These are phyloP conservation scores for Nyctereutes procyonoides DNA, from an alignment of 2,113 vertebrate species.

Conservation along the genomic window DNA sequence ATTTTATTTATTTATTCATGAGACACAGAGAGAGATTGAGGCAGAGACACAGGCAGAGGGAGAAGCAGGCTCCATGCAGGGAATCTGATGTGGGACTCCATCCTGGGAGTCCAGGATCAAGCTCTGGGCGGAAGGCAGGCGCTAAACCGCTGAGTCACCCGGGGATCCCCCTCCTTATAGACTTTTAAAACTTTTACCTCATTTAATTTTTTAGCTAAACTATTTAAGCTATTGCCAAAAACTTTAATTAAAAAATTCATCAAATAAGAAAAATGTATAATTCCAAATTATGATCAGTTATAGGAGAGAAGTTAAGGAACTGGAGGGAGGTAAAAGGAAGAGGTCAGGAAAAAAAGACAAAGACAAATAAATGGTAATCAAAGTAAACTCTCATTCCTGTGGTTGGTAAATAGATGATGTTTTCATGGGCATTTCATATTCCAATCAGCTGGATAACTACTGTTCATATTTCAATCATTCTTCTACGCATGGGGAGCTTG, in stretches of 20 bases:
- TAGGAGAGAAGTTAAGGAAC: not conserved
- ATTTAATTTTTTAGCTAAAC: not conserved
- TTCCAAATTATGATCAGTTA: slow-evolving; percentile 50
- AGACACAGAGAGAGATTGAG: no score
- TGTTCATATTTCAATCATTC: not conserved
- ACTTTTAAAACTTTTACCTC: not conserved
- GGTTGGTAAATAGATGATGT: slow-evolving; percentile 2
- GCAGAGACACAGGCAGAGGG: no score
- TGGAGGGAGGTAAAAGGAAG: not conserved
- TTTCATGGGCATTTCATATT: slow-evolving; percentile 11
- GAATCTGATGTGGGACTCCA: no score
- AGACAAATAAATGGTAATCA: not conserved
- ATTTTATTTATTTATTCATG: no score
- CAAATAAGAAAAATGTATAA: slow-evolving; percentile 10
- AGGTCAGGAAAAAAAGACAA: not conserved
- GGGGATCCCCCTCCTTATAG: not conserved
- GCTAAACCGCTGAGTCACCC: no score
- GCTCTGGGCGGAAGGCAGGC: no score
- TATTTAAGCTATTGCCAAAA: slow-evolving; percentile 32
- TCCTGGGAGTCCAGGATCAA: no score
- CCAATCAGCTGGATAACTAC: not conserved
- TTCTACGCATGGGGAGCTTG: not conserved
- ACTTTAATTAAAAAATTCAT: slow-evolving; percentile 36
- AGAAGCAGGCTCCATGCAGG: no score
- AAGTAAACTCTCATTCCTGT: not conserved